phyloP scores from a whole-genome alignment of 2,797 vertebrate genomes.

The Squalus acanthias region DNA sequence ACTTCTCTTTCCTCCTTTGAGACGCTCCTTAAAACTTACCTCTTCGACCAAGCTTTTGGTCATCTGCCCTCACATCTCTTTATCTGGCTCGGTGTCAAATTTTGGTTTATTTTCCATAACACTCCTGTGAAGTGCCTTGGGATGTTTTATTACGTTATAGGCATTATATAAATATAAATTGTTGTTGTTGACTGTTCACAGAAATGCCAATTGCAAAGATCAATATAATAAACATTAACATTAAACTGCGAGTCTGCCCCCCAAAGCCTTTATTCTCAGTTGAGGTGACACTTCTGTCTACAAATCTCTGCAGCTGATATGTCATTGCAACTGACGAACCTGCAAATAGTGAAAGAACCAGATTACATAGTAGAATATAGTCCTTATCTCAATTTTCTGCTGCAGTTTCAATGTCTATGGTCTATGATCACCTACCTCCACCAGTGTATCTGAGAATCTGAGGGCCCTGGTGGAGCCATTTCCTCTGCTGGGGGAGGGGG shows the following conservation, averaged over 20 bases:
- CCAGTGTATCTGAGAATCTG: neutral
- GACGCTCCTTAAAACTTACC: too few species aligned
- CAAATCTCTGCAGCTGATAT: neutral
- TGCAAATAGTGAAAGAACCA: neutral
- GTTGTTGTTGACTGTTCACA: neutral
- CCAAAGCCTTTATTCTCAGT: neutral
- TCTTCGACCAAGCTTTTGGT: too few species aligned
- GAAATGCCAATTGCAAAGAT: neutral
- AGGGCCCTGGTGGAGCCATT: neutral
- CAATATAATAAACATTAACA: neutral
- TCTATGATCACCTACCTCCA: neutral
- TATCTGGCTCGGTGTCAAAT: too few species aligned
- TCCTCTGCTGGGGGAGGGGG: too few species aligned
- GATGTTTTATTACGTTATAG: too few species aligned
- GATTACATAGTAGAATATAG: neutral
- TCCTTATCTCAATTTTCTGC: neutral
- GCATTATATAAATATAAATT: too few species aligned
- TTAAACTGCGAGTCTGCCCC: neutral
- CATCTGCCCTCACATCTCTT: too few species aligned
- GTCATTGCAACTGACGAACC: neutral
- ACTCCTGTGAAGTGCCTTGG: too few species aligned
- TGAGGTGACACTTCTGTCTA: neutral
- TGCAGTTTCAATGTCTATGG: too few species aligned
- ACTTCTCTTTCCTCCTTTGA: too few species aligned
- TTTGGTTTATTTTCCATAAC: too few species aligned